Evolutionary conservation across 1,140 invertebrate species (phyloP), one percentile per base, ranked within the genome.

Genomic region (Drosophila rufa): DNA sequence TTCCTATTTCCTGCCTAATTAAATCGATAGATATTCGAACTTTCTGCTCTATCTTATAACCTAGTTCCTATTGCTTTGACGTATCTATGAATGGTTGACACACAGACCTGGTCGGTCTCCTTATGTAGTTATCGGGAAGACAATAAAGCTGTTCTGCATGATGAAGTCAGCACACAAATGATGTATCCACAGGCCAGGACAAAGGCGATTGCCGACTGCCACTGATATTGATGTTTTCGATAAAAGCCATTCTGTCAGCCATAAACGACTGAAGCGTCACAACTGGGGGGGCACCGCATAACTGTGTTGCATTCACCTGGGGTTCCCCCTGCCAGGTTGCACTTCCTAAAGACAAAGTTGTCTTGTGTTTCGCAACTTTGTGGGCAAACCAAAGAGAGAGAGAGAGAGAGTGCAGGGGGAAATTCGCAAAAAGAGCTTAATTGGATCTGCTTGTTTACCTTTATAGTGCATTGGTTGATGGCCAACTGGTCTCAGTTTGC

Each of bases 381-480:
- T 40, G 43, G 15, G 22, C 47, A 42, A 43, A 46, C 48, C 36
- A 50, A 36, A 19, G 30, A 46, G 25, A 30, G 27, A 30, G 25
- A 5, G 25, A 27, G 27, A 30, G 27, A 6, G 27, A 42, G 25
- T 57, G 36, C 43, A 50, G 47, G 40, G 47, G 47, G 51, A 66
- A 30, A 47, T 22, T 50, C 38, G 6, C 30, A 38, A 22, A 67
- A 65, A 30, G 11, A 19, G 45, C 43, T 51, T 80, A 84, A 89
- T 87, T 89, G 73, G 80, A 83, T 84, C 78, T 75, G 61, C 68
- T 66, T 78, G 67, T 75, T 75, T 78, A 55, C 64, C 57, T 43
- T 47, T 59, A 22, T 40, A 56, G 46, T 17, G 15, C 53, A 57
- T 22, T 36, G 47, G 46, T 8, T 19, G 42, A 65, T 57, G 48